phyloP scores from a whole-genome alignment of 37 sponge, comb jelly and placozoan genomes.

The Petrosia ficiformis region DNA sequence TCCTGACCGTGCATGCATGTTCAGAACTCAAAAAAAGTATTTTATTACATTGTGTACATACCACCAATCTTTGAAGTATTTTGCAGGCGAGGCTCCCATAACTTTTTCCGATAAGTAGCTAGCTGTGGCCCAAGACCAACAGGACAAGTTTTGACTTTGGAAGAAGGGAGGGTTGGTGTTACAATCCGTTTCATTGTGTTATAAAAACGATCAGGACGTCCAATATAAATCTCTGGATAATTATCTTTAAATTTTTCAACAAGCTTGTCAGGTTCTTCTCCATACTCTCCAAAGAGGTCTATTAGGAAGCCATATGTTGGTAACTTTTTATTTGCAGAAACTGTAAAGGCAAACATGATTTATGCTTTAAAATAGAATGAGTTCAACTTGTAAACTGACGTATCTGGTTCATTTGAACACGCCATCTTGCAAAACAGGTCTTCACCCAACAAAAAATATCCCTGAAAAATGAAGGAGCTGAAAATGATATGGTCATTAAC shows the following conservation, averaged over 20 bases:
- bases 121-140: background rate
- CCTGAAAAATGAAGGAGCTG: too few relatives aligned
- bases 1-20: too few relatives aligned
- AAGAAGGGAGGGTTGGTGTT: conserved; percentile 14
- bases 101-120: background rate
- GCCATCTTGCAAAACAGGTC: too few relatives aligned
- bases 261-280: conserved; percentile 7
- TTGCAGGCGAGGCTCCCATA: conserved; percentile 1
- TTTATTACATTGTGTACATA: too few relatives aligned
- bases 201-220: conserved; percentile 10
- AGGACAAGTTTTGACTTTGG: background rate
- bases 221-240: conserved; percentile 12
- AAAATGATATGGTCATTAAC: too few relatives aligned
- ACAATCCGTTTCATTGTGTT: conserved; percentile 10
- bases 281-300: background rate
- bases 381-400: too few relatives aligned
- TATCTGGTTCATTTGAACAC: too few relatives aligned
- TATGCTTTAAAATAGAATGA: too few relatives aligned
- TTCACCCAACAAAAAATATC: too few relatives aligned
- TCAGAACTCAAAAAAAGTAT: too few relatives aligned
- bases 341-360: too few relatives aligned
- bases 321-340: too few relatives aligned
- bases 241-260: conserved; percentile 11
- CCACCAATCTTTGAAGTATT: background rate
- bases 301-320: conserved; percentile 5